Conservation (phyloP, 2,113 vertebrate species). For the Mus musculus region GRCm39 chr13:46617001-46617500, state of each 20-base stretch:
- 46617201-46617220: not conserved
- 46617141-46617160: too few relatives aligned
- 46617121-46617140: not conserved
- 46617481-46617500: not conserved
- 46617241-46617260: not conserved
- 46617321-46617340: too few relatives aligned
- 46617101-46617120: not conserved
- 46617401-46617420: not conserved
- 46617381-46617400: not conserved
- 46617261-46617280: not conserved
- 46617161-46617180: not conserved
- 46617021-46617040: not conserved
- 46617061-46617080: not conserved
- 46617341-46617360: not conserved
- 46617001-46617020: not conserved
- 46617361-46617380: not conserved
- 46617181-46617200: not conserved
- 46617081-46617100: not conserved
- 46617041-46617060: not conserved
- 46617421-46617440: not conserved
- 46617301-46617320: too few relatives aligned
- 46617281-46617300: not conserved
- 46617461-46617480: slow-evolving; percentile 24
- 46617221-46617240: not conserved
- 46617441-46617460: not conserved